Percentiles rank a stretch among this genome's conserved stretches.
These are phyloP conservation scores for Bombus cullumanus DNA, from an alignment of 1,140 invertebrate genomes.

Conservation along the genomic window DNA sequence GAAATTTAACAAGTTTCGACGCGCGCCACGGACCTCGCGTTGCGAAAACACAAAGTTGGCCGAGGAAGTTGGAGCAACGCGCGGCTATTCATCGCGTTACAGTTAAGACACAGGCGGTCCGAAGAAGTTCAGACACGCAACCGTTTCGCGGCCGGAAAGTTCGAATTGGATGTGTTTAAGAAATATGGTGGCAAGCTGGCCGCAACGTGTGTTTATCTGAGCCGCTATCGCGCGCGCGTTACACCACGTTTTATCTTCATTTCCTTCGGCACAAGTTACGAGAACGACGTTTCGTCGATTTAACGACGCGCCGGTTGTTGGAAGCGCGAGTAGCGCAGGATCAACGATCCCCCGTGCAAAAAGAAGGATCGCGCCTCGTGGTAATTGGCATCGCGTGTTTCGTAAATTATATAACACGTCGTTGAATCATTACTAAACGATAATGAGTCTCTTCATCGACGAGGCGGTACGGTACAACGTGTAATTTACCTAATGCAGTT, in stretches of 20 bases:
- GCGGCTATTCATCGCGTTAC: constrained; percentile 24
- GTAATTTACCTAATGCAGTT: constrained; percentile 48
- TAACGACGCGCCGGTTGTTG: not conserved
- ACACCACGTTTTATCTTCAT: not conserved
- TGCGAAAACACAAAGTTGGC: constrained; percentile 24
- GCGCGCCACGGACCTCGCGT: not conserved
- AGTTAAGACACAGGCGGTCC: constrained; percentile 12
- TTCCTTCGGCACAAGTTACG: not conserved
- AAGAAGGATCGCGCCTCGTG: constrained; percentile 15
- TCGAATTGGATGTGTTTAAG: constrained; percentile 46
- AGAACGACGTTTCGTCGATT: not conserved
- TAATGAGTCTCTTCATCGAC: constrained; percentile 46
- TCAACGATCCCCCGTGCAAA: constrained; percentile 3
- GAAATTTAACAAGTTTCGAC: constrained; percentile 39
- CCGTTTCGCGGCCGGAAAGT: constrained; percentile 19
- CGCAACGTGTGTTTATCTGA: constrained; percentile 10
- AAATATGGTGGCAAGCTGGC: constrained; percentile 9
- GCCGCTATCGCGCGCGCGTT: not conserved
- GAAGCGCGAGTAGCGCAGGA: not conserved
- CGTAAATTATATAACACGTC: constrained; percentile 49
- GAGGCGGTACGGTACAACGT: constrained; percentile 39
- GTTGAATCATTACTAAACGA: constrained; percentile 44
- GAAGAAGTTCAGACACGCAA: constrained; percentile 26
- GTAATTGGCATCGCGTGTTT: constrained; percentile 37
- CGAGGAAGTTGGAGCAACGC: constrained; percentile 13